Evolutionary conservation across 2,797 vertebrate species (phyloP), one percentile per base, ranked within the genome.

Genomic region (Scolopax rusticola): DNA sequence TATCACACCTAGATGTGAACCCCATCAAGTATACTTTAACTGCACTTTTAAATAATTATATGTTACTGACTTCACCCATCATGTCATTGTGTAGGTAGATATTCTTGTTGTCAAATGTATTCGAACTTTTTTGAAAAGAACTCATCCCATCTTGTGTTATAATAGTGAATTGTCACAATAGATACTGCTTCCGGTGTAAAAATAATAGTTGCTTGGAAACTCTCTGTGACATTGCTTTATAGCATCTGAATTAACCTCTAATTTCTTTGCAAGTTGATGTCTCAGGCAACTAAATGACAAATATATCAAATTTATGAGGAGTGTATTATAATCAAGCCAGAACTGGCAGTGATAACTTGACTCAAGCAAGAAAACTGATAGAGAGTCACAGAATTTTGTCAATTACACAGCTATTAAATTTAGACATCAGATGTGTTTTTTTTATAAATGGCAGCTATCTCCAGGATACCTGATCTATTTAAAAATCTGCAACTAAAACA

Each of bases 181-280:
- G 78, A 70, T 79, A 64, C 0, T 69, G 25, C 27, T 38, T 87
- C 32, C 14, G 3, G 32, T 87, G 65, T 87, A 82, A 88, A 95
- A 95, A 89, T 69, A 91, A 8, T 89, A 90, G 90, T 82, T 95
- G 73, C 24, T 20, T 86, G 32, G 45, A 89, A 94, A 71, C 8
- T 51, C 80, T 75, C 41, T 83, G 19, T 90, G 82, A 81, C 57
- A 65, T 70, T 75, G 68, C 65, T 81, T 92, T 83, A 32, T 93
- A 60, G 92, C n/a, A 64, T 68, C 50, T 76, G 56, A 88, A 83
- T 87, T 87, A 92, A 89, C 74, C 70, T 87, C 43, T 79, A 90
- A 79, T 95, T 96, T 94, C 71, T 89, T 90, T 90, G 32, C 32
- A 67, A 90, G 36, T 53, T 87, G n/a, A 70, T 74, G 60, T 94